Evolutionary conservation across 2,888 invertebrate species (phyloP), one percentile per base, ranked within the genome.

Genomic region (Pilophorus perplexus): DNA sequence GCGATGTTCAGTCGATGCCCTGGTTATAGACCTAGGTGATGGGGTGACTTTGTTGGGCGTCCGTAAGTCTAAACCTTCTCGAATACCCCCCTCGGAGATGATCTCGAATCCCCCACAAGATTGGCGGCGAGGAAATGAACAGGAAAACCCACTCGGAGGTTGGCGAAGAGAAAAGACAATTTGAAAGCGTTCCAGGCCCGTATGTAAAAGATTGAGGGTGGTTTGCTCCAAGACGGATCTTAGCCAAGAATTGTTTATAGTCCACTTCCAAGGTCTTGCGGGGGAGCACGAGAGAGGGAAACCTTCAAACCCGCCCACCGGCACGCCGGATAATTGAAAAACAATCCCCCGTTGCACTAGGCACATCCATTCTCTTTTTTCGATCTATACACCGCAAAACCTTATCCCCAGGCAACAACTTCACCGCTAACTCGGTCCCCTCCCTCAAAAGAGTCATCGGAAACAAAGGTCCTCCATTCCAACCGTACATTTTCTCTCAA

Each of bases 181-280:
- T 65, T 65, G 64, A 65, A 65, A 54, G 42, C 52, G 52, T 65
- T 65, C 64, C 64, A 65, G 54, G 27, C 25, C 27, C 44, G 54
- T 65, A 52, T 54, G 64, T 54, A 54, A 40, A 54, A 28, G 40
- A 54, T 25, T 50, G 54, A 62, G 28, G 18, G 18, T 20, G 46
- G 33, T 37, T 27, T 20, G 3, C 44, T 27, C 44, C 18, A 27
- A 62, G 62, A 59, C 55, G 38, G 44, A 62, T 44, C 62, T n/a
- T 20, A 27, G 62, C 23, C 46, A 33, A 62, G 62, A 62, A 62
- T 62, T 44, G 44, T 62, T 62, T 62, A 62, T 62, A 62, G 62
- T 33, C 62, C 33, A 62, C 62, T 62, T 62, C 62, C 33, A 46
- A 40, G 59, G 8, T 44, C 44, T 38, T 28, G 33, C 46, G 20